Evolutionary conservation across 2,113 vertebrate species (phyloP).

Genomic region (Hepsetus odoe): DNA sequence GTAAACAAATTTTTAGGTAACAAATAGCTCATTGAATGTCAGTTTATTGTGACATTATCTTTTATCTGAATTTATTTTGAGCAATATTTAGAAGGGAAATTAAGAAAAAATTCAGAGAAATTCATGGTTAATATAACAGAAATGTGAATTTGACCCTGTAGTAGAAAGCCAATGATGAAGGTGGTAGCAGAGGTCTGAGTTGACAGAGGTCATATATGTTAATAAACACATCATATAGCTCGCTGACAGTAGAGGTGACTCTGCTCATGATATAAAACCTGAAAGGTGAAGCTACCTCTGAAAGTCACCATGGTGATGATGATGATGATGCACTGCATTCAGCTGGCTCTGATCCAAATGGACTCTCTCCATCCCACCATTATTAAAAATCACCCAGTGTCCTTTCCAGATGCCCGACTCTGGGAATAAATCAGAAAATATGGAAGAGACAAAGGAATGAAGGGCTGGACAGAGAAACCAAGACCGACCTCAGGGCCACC

Average conservation of each 20-base stretch:
- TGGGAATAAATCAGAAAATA: conserved; percentile 50
- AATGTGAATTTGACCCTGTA: neutral
- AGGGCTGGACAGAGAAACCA: conserved; percentile 16
- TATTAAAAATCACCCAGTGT: conserved; percentile 48
- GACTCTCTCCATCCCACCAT: conserved; percentile 46
- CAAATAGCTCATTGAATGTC: neutral
- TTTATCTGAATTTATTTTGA: too few species aligned
- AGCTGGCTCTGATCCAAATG: conserved; percentile 50
- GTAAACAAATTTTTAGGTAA: neutral
- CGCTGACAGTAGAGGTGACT: conserved; percentile 51
- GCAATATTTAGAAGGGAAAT: too few species aligned
- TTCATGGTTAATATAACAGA: neutral
- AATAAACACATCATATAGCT: conserved; percentile 42
- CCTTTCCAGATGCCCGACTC: conserved; percentile 35
- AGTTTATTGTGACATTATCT: too few species aligned
- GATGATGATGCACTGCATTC: conserved; percentile 38
- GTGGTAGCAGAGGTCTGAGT: conserved; percentile 57
- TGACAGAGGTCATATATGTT: conserved; percentile 24
- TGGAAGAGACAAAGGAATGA: conserved; percentile 45
- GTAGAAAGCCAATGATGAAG: conserved; percentile 1
- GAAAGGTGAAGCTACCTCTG: conserved; percentile 44
- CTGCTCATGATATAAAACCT: conserved; percentile 22
- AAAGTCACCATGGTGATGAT: conserved; percentile 51
- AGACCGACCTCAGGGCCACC: neutral
- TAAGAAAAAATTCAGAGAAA: neutral